Evolutionary conservation across 2,113 vertebrate species (phyloP), one percentile per base, ranked within the genome.

Genomic region (Myrmecophaga tridactyla): DNA sequence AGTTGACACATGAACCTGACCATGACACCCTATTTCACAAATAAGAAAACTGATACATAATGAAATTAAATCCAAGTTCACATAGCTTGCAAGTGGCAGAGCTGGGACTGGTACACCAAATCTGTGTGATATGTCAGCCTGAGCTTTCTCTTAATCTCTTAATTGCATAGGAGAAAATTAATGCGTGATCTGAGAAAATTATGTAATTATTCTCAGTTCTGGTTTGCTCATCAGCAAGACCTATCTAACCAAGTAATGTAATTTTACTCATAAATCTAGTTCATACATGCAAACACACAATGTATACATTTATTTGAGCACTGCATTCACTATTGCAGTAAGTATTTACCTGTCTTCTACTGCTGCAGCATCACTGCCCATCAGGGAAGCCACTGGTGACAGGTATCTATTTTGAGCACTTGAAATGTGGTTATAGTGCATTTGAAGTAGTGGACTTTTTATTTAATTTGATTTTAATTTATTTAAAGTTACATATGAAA

Each of bases 91-190:
- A 86, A 53, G 48, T 94, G 36, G 21, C 67, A 86, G 62, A 93
- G 11, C 76, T 94, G 7, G 39, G 27, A 60, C 36, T 82, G 13
- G 4, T 86, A 78, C 5, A 4, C 21, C 25, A 80, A n/a, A 75
- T 94, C 9, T 60, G 18, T 51, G 20, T 85, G 58, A 77, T 53
- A 18, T 1, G n/a, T 88, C 51, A 36, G 15, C 23, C 11, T 56
- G 29, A 60, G 18, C 27, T 89, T 92, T 81, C 46, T 84, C 41
- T 10, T 93, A 82, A 91, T 82, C 41, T 96, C 77, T 77, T 86
- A 93, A 1, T 96, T 94, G 93, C 62, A 23, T 72, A 48, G 25
- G 39, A 58, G 43, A 86, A 93, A 89, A 91, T 78, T 94, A 46
- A 27, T 91, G 3, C 46, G 10, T 91, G 62, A 48, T 36, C 73